Conservation (phyloP, 2,113 vertebrate species). For the Morone saxatilis region DNA sequence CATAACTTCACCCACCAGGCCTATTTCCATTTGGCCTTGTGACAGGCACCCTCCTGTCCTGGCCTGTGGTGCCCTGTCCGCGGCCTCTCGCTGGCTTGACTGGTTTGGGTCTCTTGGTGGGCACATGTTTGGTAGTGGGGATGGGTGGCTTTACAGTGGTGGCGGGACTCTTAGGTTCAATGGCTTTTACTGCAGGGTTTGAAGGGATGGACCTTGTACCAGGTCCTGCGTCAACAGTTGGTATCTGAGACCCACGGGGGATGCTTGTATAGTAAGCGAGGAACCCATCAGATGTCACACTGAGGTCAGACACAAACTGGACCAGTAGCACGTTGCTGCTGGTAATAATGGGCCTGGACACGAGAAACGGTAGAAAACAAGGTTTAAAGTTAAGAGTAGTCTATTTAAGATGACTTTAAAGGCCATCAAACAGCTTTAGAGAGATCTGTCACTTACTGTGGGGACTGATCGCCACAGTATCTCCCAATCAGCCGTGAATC, state of each 20-base stretch:
- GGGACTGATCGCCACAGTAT: conserved; percentile 88
- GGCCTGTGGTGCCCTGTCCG: conserved; percentile 8
- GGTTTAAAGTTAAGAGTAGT: conserved; percentile 47
- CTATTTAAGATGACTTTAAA: neutral
- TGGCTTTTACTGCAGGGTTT: conserved; percentile 51
- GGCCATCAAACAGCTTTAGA: neutral
- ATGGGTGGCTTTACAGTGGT: conserved; percentile 30
- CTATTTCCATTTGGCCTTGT: conserved; percentile 54
- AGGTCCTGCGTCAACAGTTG: conserved; percentile 33
- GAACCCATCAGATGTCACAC: conserved; percentile 92
- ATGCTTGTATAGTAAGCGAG: conserved; percentile 85
- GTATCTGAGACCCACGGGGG: conserved; percentile 49
- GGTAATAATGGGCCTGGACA: conserved; percentile 81
- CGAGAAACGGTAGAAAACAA: conserved; percentile 10
- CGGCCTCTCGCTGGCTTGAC: conserved; percentile 47
- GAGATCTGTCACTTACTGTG: conserved; percentile 82
- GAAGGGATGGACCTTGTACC: conserved; percentile 11
- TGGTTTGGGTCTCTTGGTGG: conserved; percentile 43
- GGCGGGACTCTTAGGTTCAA: neutral
- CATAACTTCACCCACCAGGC: conserved; percentile 59
- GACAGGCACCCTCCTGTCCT: conserved; percentile 23
- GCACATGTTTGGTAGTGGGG: conserved; percentile 45
- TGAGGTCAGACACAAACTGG: conserved; percentile 94
- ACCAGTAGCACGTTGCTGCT: conserved; percentile 88
- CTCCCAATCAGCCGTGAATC: conserved; percentile 87